A percentile compares a stretch with the other conserved stretches of the same genome.
Conservation (phyloP, 35 echinoderm and acorn worm species). For the Ptychodera flava region DNA sequence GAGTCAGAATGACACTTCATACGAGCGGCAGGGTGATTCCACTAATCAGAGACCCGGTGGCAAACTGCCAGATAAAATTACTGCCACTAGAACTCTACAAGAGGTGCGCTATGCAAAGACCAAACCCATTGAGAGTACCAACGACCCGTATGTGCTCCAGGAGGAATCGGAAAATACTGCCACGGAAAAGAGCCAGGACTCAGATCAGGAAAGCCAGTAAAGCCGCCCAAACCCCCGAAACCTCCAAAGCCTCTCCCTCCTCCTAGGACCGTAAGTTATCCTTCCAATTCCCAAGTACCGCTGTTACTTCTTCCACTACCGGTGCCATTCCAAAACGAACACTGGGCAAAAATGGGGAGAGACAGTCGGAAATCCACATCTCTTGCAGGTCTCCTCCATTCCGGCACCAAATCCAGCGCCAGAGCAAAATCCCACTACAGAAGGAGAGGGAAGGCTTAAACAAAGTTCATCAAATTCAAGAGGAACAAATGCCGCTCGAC, state of each 20-base stretch:
- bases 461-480: too few relatives aligned
- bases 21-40: not conserved
- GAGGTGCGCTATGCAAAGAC: not conserved
- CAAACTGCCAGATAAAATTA: not conserved
- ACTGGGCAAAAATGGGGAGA: not conserved
- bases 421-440: too few relatives aligned
- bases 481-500: too few relatives aligned
- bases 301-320: too few relatives aligned
- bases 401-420: too few relatives aligned
- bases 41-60: not conserved
- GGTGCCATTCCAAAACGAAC: not conserved
- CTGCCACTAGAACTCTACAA: not conserved
- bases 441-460: too few relatives aligned
- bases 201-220: not conserved
- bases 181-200: not conserved
- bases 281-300: too few relatives aligned
- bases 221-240: not conserved
- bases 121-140: not conserved
- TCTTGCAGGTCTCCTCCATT: too few relatives aligned
- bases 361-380: not conserved
- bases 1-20: not conserved
- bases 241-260: not conserved
- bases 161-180: not conserved
- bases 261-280: not conserved
- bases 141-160: not conserved